phyloP scores from a whole-genome alignment of 2,113 vertebrate genomes.

The Syrrhaptes paradoxus region DNA sequence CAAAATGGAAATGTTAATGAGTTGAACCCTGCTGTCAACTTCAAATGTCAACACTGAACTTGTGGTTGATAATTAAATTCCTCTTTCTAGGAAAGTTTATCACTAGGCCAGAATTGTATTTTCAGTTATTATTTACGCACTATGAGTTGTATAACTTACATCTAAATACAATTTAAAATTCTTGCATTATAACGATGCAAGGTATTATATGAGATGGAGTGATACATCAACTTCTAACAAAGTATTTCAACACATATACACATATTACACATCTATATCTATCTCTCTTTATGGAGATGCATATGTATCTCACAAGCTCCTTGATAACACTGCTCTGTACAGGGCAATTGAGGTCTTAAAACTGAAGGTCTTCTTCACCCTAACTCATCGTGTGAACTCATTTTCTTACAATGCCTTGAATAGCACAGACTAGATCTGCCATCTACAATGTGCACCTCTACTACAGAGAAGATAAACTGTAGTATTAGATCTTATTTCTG shows the following conservation, averaged over 20 bases:
- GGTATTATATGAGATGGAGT: not conserved
- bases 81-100: not conserved
- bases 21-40: not conserved
- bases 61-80: not conserved
- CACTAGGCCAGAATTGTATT: not conserved
- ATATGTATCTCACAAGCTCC: not conserved
- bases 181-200: not conserved
- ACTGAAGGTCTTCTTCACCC: not conserved
- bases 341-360: not conserved
- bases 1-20: constrained; percentile 21
- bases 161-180: not conserved
- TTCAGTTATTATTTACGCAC: not conserved
- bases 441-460: not conserved
- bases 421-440: not conserved
- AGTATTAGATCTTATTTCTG: not conserved
- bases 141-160: not conserved
- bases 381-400: not conserved
- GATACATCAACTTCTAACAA: not conserved
- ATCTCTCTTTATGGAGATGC: too few relatives aligned
- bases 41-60: not conserved
- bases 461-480: not conserved
- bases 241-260: not conserved
- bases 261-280: not conserved
- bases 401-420: not conserved
- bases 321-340: not conserved